phyloP scores from a whole-genome alignment of 2,797 vertebrate species.

The Neosalanx taihuensis region DNA sequence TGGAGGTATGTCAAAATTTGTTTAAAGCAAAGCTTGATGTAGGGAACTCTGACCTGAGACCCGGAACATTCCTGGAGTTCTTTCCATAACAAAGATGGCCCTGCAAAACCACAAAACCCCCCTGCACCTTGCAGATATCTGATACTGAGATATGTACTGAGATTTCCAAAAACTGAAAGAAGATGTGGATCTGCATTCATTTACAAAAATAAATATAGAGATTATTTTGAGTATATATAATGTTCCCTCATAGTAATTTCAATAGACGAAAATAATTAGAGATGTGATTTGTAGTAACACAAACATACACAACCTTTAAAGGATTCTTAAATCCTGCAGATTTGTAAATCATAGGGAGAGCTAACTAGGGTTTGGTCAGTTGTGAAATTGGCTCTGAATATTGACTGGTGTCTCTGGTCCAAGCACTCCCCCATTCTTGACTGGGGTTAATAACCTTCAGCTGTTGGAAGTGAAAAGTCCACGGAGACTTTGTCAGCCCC shows the following conservation, averaged over 20 bases:
- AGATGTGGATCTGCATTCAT: slow-evolving; percentile 14
- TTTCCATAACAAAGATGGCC: slow-evolving; percentile 26
- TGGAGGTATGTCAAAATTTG: slow-evolving; percentile 34
- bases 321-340: background rate
- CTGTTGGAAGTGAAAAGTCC: slow-evolving; percentile 71
- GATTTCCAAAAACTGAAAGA: slow-evolving; percentile 26
- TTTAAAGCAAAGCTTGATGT: slow-evolving; percentile 27
- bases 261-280: background rate
- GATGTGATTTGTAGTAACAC: background rate
- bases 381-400: slow-evolving; percentile 46
- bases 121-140: background rate
- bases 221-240: too few relatives aligned
- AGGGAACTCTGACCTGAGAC: slow-evolving; percentile 43
- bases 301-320: background rate
- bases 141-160: slow-evolving; percentile 13
- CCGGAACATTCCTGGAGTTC: slow-evolving; percentile 51
- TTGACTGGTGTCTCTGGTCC: slow-evolving; percentile 60
- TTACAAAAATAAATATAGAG: background rate
- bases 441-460: slow-evolving; percentile 71
- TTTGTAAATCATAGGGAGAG: background rate
- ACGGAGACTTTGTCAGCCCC: slow-evolving; percentile 55
- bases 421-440: slow-evolving; percentile 53
- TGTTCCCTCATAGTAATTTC: too few relatives aligned
- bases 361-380: slow-evolving; percentile 31
- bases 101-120: slow-evolving; percentile 7